These are phyloP conservation scores for Hemicentrotus pulcherrimus DNA, from an alignment of 35 echinoderm and acorn worm genomes.

Conservation along the genomic window DNA sequence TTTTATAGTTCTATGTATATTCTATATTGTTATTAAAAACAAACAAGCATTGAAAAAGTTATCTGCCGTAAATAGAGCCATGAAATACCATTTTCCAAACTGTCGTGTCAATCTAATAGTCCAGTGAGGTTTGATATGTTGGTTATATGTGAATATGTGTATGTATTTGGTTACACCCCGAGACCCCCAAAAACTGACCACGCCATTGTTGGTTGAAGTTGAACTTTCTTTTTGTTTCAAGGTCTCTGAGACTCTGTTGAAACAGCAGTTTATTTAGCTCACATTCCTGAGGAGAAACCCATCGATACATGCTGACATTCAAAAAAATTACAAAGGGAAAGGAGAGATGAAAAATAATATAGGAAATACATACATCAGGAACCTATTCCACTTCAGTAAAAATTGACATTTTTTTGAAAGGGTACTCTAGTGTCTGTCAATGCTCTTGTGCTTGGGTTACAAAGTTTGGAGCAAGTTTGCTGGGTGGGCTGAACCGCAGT, in stretches of 20 bases:
- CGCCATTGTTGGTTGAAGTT: not conserved
- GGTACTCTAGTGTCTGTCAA: not conserved
- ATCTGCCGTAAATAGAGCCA: too few species aligned
- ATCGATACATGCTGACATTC: not conserved
- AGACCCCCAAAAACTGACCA: not conserved
- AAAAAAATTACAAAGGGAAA: not conserved
- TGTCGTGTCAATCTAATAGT: not conserved
- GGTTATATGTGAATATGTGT: not conserved
- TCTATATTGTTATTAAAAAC: too few species aligned
- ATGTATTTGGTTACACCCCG: not conserved
- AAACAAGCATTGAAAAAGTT: too few species aligned
- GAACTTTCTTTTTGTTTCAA: not conserved
- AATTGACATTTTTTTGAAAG: not conserved
- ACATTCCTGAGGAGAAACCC: not conserved
- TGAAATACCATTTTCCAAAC: too few species aligned
- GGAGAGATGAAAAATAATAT: not conserved
- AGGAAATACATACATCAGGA: not conserved
- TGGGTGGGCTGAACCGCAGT: not conserved
- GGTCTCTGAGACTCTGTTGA: not conserved
- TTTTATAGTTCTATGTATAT: too few species aligned
- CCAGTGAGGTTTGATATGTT: not conserved
- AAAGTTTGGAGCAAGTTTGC: not conserved
- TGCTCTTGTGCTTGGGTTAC: not conserved
- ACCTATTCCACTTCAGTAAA: not conserved
- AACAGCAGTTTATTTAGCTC: not conserved